Evolutionary conservation across 2,113 vertebrate genomes (phyloP).

Genomic region (Crotalus helleri): DNA sequence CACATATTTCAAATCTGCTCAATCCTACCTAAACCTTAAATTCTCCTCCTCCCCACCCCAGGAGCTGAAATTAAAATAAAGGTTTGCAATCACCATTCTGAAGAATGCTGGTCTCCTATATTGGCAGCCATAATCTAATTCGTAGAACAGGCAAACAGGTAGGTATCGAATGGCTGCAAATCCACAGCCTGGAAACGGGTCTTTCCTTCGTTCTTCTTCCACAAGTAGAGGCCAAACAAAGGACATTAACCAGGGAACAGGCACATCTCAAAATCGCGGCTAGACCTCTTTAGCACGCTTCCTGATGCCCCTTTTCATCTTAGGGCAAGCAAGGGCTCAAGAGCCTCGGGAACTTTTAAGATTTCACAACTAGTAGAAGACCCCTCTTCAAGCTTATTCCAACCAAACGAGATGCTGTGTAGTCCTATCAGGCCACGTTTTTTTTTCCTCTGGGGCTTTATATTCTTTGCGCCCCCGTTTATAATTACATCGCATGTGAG

Average conservation of each 20-base stretch:
- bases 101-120: constrained; percentile 61
- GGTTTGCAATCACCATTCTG: constrained; percentile 58
- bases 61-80: neutral
- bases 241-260: neutral
- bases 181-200: neutral
- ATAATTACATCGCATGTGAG: neutral
- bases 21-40: neutral
- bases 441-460: no score
- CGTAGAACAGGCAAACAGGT: no score
- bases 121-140: constrained; percentile 60
- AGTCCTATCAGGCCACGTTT: neutral
- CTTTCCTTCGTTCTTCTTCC: neutral
- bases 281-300: neutral
- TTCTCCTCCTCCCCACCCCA: neutral
- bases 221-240: constrained; percentile 7
- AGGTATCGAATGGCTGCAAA: neutral
- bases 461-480: neutral
- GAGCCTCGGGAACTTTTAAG: neutral
- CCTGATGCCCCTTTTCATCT: neutral
- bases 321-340: neutral
- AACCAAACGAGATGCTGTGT: no score
- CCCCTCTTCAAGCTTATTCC: neutral
- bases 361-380: neutral
- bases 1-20: neutral
- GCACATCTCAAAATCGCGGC: neutral